Base-by-base conservation (phyloP, 2,888 invertebrate species). In the Rotaria sp. region DNA sequence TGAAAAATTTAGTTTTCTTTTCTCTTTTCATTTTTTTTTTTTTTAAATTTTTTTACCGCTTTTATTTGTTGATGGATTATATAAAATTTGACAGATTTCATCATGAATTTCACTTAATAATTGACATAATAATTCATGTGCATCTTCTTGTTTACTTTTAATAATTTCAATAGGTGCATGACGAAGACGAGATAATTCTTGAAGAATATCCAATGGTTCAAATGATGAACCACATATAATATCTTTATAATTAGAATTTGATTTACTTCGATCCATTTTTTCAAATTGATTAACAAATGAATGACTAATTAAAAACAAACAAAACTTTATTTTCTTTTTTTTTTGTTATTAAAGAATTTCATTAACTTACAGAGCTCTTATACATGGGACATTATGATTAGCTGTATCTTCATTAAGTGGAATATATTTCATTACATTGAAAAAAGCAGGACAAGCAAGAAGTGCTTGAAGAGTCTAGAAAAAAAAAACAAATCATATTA, bases 91-190 rank as follows among this genome's bases (percentile, higher is more conserved):
- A 80, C 80, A 93, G 96, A 97, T 96, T 92, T 98, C 97, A 91
- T 97, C 97, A 90, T 97, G 96, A 86, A 97, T 93, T 48, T 95
- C 95, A 92, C 97, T 97, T 45, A 98, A 93, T 88, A 97, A 93
- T 90, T 95, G 96, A 15, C 96, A 95, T 3, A 97, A 93, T 92
- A 97, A 97, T 91, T 98, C 97, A 91, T 98, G 97, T 0, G 97
- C 97, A 92, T 98, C 97, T 90, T 97, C 97, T 91, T 97, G 97
- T 38, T 95, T 85, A 30, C 11, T 30, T 89, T 90, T 91, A 87
- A 90, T 90, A 48, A 89, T 88, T 30, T 89, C 87, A 88, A 93
- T 93, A n/a, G 93, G 93, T 45, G 45, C 10, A 45, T 18, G 89
- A 94, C 93, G 3, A 94, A 93, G 59, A 94, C 93, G 84, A 94